Conservation (phyloP, 1,140 invertebrate genomes). For the Anoplophora glabripennis region DNA sequence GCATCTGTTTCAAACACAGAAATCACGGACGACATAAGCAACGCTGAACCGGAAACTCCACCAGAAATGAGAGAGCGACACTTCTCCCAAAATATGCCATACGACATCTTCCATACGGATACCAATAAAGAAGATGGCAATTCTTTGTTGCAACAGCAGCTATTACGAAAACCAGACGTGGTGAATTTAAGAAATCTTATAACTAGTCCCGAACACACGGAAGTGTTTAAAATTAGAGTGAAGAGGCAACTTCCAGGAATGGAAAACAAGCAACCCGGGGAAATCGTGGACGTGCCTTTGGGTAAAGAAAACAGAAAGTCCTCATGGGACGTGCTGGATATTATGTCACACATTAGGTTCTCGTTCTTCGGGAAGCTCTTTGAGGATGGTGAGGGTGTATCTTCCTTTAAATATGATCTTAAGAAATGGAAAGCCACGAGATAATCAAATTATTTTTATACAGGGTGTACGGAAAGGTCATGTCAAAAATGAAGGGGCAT, state of each 20-base stretch:
- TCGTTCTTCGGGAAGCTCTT: slow-evolving; percentile 37
- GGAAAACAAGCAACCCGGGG: slow-evolving; percentile 6
- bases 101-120: too few species aligned
- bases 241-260: slow-evolving; percentile 17
- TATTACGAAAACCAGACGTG: not conserved
- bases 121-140: too few species aligned
- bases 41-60: slow-evolving; percentile 15
- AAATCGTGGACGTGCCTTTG: slow-evolving; percentile 2
- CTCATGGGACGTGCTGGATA: slow-evolving; percentile 31
- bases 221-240: slow-evolving; percentile 33
- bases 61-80: not conserved
- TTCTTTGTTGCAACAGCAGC: not conserved
- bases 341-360: slow-evolving; percentile 31
- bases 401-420: not conserved
- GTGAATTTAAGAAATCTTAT: slow-evolving; percentile 13
- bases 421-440: too few species aligned
- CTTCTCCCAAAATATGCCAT: too few species aligned
- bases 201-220: slow-evolving; percentile 32
- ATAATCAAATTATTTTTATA: not conserved
- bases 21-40: slow-evolving; percentile 18
- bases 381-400: slow-evolving; percentile 18
- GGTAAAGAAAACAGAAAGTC: slow-evolving; percentile 1
- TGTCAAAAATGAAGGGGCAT: too few species aligned
- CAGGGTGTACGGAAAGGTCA: too few species aligned
- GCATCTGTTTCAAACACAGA: slow-evolving; percentile 19